Percentiles rank a stretch among this genome's conserved stretches.
phyloP scores from a whole-genome alignment of 1,140 invertebrate species.

The Saccostrea cuccullata region DNA sequence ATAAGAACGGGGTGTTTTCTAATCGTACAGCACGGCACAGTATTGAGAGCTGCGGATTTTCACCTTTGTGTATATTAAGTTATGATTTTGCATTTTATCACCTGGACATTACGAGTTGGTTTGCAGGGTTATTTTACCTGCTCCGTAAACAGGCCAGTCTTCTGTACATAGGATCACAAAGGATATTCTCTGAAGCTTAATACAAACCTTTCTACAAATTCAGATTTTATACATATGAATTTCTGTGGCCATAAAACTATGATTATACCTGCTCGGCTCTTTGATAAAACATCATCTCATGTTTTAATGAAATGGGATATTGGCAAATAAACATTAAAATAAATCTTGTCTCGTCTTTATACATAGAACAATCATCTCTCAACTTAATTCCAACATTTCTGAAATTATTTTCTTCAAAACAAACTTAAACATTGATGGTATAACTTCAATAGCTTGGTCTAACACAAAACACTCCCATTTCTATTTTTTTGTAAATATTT shows the following conservation, averaged over 20 bases:
- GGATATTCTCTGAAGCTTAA: neutral
- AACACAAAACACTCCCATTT: neutral
- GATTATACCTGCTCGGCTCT: neutral
- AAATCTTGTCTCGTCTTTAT: neutral
- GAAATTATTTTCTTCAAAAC: neutral
- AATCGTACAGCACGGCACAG: neutral
- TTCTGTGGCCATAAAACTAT: neutral
- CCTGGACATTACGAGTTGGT: neutral
- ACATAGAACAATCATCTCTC: neutral
- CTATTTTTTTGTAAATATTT: neutral
- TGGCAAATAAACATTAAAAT: conserved; percentile 25
- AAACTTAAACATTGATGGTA: neutral
- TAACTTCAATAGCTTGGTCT: neutral
- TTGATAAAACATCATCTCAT: conserved; percentile 10
- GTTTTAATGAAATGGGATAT: conserved; percentile 17
- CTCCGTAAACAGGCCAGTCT: neutral
- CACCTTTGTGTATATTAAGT: conserved; percentile 28
- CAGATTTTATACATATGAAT: neutral
- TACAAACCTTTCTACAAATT: neutral
- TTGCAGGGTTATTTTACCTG: neutral
- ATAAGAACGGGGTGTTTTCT: neutral
- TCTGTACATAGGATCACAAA: neutral
- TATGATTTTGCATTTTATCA: conserved; percentile 38
- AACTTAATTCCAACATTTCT: neutral
- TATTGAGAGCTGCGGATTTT: conserved; percentile 10